Evolutionary conservation across 2,888 invertebrate species (phyloP).

Genomic region (Cosmorhoe ocellata): DNA sequence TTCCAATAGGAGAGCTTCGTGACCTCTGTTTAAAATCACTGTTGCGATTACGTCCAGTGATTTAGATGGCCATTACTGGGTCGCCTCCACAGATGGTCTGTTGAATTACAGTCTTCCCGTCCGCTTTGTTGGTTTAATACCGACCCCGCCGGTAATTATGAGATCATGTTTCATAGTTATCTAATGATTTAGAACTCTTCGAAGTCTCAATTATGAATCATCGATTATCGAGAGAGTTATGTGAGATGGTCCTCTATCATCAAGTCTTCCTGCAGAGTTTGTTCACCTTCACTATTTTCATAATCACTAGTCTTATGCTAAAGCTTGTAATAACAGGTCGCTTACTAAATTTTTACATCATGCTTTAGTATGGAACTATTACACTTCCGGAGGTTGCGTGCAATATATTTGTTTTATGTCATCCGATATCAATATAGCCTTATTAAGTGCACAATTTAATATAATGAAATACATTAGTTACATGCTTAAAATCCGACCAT

Average conservation of each 20-base stretch:
- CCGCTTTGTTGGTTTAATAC: constrained; percentile 70
- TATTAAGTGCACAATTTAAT: too few species aligned
- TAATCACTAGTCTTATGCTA: constrained; percentile 37
- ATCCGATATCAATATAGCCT: background rate
- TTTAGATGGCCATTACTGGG: constrained; percentile 72
- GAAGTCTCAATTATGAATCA: constrained; percentile 75
- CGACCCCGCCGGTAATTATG: constrained; percentile 71
- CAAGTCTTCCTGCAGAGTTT: constrained; percentile 57
- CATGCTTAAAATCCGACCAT: constrained; percentile 1
- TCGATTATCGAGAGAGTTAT: constrained; percentile 69
- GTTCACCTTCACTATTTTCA: constrained; percentile 49
- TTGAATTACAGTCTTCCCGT: constrained; percentile 73
- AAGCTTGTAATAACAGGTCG: constrained; percentile 34
- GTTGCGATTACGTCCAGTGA: constrained; percentile 74
- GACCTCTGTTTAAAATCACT: constrained; percentile 74
- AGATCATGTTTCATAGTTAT: constrained; percentile 76
- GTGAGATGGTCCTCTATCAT: constrained; percentile 63
- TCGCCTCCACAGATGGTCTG: constrained; percentile 70
- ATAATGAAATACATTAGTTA: too few species aligned
- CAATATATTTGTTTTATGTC: background rate
- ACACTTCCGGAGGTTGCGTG: constrained; percentile 1
- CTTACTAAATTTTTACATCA: constrained; percentile 17
- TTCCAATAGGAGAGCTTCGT: constrained; percentile 67
- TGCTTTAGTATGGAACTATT: constrained; percentile 13
- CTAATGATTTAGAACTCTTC: constrained; percentile 74